phyloP scores from a whole-genome alignment of 2,797 vertebrate genomes.

The Euthynnus affinis region DNA sequence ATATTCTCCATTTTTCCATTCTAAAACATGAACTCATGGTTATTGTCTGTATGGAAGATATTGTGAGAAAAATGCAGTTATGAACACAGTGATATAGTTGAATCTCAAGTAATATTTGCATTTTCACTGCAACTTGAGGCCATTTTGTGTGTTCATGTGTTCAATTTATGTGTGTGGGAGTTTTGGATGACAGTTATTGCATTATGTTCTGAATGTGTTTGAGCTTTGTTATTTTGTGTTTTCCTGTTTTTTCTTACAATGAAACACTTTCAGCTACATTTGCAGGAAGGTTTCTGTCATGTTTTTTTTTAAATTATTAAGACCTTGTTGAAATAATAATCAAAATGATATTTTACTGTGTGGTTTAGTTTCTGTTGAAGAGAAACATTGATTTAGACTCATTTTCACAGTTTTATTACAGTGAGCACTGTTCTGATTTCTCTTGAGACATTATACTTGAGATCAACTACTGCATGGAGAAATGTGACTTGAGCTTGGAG shows the following conservation, averaged over 20 bases:
- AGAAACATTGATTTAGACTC: constrained; percentile 22
- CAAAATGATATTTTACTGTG: not conserved
- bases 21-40: not conserved
- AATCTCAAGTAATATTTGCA: not conserved
- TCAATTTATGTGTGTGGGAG: not conserved
- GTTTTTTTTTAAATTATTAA: not conserved
- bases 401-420: constrained; percentile 40
- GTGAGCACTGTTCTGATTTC: constrained; percentile 51
- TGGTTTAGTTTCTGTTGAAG: not conserved
- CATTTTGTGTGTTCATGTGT: not conserved
- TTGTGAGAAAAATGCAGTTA: not conserved
- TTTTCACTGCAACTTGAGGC: not conserved
- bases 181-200: constrained; percentile 9
- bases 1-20: not conserved
- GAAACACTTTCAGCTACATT: not conserved
- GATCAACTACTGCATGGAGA: constrained; percentile 62
- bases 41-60: not conserved
- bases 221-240: not conserved
- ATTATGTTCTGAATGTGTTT: not conserved
- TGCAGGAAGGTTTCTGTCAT: not conserved
- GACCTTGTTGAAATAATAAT: not conserved
- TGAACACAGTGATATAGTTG: too few relatives aligned
- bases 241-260: too few relatives aligned
- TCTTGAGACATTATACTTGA: constrained; percentile 56
- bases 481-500: constrained; percentile 64